phyloP scores from a whole-genome alignment of 2,888 invertebrate genomes.

The Drosophila neotestacea region DNA sequence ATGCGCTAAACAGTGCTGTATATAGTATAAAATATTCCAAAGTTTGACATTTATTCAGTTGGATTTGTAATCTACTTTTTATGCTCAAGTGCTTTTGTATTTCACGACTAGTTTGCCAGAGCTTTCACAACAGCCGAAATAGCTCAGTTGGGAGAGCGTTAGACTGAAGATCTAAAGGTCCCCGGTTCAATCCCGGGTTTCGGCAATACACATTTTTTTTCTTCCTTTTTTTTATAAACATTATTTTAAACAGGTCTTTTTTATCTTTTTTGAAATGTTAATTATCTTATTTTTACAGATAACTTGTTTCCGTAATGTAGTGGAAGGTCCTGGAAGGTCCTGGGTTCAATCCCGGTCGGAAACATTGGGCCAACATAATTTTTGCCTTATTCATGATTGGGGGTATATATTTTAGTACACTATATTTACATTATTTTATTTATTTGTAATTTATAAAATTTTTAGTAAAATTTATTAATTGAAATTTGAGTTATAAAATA shows the following conservation, averaged over 20 bases:
- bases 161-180: conserved; percentile 89
- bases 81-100: neutral
- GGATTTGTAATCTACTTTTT: neutral
- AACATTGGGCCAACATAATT: conserved; percentile 6
- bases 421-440: too few species aligned
- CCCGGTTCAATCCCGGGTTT: conserved; percentile 84
- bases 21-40: neutral
- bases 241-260: too few species aligned
- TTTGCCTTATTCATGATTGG: neutral
- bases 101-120: neutral
- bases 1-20: conserved; percentile 8
- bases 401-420: too few species aligned
- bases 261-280: too few species aligned
- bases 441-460: too few species aligned
- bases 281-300: too few species aligned
- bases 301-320: conserved; percentile 41
- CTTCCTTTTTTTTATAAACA: too few species aligned
- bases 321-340: too few species aligned
- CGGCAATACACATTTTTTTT: conserved; percentile 89
- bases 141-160: conserved; percentile 93
- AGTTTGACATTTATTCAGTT: neutral
- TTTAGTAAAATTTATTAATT: too few species aligned
- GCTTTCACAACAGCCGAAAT: conserved; percentile 87
- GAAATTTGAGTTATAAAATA: too few species aligned
- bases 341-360: conserved; percentile 49